A percentile compares a stretch with the other conserved stretches of the same genome.
Conservation (phyloP, 2,113 vertebrate species). For the Tauraco erythrolophus region DNA sequence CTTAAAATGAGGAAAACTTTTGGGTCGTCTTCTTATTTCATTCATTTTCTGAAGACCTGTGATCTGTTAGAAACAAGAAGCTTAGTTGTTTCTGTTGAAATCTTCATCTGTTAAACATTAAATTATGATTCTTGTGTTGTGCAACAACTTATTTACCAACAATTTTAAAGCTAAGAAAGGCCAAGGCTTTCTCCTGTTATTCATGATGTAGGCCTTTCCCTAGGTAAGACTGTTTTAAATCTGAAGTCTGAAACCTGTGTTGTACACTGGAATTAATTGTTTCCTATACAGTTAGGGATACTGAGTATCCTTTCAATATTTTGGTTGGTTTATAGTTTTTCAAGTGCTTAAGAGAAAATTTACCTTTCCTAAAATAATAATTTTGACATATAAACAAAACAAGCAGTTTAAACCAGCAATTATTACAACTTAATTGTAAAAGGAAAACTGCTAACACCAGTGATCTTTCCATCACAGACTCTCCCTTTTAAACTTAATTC, state of each 20-base stretch:
- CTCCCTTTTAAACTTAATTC: neutral
- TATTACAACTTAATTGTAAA: neutral
- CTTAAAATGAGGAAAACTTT: neutral
- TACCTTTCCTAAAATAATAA: neutral
- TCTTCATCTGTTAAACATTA: neutral
- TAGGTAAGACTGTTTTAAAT: neutral
- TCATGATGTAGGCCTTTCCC: neutral
- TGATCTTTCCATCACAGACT: neutral
- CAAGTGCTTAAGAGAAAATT: neutral
- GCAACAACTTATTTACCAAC: neutral
- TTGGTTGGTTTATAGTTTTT: neutral
- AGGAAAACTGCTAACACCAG: neutral
- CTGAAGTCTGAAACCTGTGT: accelerated
- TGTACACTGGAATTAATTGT: neutral
- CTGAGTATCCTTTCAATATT: neutral
- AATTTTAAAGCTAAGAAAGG: neutral
- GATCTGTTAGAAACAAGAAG: neutral
- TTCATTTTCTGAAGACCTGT: neutral
- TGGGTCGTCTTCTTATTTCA: accelerated
- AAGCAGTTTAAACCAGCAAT: neutral
- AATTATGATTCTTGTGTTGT: neutral
- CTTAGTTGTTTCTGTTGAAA: neutral
- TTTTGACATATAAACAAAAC: neutral
- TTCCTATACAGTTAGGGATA: neutral
- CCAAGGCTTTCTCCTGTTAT: neutral